Percentiles rank a stretch among this genome's conserved stretches.
Conservation (phyloP, 2,888 invertebrate genomes). For the Zaprionus bogoriensis region DNA sequence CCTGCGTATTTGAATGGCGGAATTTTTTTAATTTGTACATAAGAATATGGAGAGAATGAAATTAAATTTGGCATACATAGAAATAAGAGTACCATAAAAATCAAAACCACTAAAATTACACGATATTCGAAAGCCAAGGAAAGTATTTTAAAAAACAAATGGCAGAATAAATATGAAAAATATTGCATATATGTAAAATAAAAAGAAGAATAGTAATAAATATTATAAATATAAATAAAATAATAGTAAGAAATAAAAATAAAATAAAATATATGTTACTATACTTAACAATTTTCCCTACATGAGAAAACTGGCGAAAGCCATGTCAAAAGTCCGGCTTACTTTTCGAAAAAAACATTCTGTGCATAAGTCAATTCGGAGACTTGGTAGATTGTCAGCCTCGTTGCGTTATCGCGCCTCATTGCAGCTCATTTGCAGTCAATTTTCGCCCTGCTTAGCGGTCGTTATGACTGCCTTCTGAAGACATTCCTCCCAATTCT, state of each 20-base stretch:
- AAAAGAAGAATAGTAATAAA: too few relatives aligned
- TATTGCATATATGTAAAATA: too few relatives aligned
- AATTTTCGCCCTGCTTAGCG: conserved; percentile 59
- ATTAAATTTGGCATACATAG: neutral
- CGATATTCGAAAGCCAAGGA: too few relatives aligned
- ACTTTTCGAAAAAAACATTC: neutral
- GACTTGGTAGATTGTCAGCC: neutral
- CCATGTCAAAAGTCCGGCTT: neutral
- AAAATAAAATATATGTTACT: too few relatives aligned
- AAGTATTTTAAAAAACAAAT: too few relatives aligned
- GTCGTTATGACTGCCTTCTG: conserved; percentile 47
- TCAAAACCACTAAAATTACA: too few relatives aligned
- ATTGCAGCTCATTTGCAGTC: conserved; percentile 66
- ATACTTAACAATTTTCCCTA: neutral
- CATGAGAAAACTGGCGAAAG: neutral
- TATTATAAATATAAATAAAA: neutral
- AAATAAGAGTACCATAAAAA: too few relatives aligned
- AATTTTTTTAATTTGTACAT: too few relatives aligned
- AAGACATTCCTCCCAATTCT: conserved; percentile 6
- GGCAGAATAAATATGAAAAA: too few relatives aligned
- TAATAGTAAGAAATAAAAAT: neutral
- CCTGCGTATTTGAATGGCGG: too few relatives aligned
- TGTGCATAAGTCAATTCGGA: neutral
- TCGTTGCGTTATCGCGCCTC: conserved; percentile 1
- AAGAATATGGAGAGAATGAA: neutral